Base-by-base conservation (phyloP, 1,140 invertebrate genomes). In the Onthophagus taurus region DNA sequence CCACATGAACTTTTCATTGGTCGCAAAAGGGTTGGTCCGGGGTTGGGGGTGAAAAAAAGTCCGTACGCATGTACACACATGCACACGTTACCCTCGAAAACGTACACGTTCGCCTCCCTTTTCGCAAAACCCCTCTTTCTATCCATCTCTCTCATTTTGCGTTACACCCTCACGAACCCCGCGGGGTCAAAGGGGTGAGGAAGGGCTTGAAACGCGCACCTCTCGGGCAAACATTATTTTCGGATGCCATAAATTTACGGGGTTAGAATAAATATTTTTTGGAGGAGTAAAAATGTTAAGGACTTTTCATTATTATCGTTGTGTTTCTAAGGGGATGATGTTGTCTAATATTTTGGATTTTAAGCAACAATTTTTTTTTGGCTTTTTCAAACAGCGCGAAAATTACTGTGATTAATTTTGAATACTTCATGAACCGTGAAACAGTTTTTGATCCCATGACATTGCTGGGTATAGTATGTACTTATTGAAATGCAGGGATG, bases 231-330 rank as follows among this genome's bases (percentile, higher is more conserved):
- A 62, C 61, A 64, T 64, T 64, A 64, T 64, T 64, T 64, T 64
- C 54, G 61, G 58, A 58, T 61, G 60, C 60, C 61, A 61, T 62
- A 64, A 64, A 64, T 64, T 64, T 62, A 59, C 57, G 61, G 59
- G n/a, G 50, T 52, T 55, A 61, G 57, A 61, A 62, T 62, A 64
- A 64, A 64, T 64, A 64, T 64, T 64, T 64, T n/a, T 64, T 55
- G 55, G 59, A 64, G 61, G 58, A 64, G 61, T 54, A 62, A 62
- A 41, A 64, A 64, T 61, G 62, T 60, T 63, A 63, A 64, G 62
- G 62, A 64, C 61, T 62, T 64, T 64, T 59, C 58, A 60, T 62
- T 61, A 60, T 61, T n/a, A n/a, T n/a, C n/a, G n/a, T n/a, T n/a
- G n/a, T n/a, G n/a, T n/a, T n/a, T n/a, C n/a, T n/a, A n/a, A n/a